These are phyloP conservation scores for Synergus gifuensis DNA, from an alignment of 2,888 invertebrate genomes.

Conservation along the genomic window DNA sequence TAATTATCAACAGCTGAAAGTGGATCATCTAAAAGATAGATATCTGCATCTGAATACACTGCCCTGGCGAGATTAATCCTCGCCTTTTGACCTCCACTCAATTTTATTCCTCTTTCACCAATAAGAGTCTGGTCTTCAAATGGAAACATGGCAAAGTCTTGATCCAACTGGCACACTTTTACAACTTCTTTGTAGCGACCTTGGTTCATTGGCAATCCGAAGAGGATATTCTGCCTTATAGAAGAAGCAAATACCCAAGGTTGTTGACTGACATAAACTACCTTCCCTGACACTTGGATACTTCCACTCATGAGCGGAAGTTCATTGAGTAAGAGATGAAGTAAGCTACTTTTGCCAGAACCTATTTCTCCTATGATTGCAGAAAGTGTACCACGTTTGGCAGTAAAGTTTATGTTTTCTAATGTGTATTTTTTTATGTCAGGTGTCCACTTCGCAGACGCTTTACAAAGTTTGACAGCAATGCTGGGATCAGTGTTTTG, in stretches of 20 bases:
- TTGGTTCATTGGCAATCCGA: slow-evolving; percentile 70
- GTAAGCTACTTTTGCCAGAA: slow-evolving; percentile 81
- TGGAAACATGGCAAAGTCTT: slow-evolving; percentile 86
- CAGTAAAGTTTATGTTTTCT: slow-evolving; percentile 83
- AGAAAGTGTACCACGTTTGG: slow-evolving; percentile 82
- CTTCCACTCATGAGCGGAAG: slow-evolving; percentile 83
- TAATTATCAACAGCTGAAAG: slow-evolving; percentile 86
- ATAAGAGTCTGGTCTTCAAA: slow-evolving; percentile 87
- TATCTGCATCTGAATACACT: slow-evolving; percentile 86
- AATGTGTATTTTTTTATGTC: slow-evolving; percentile 83
- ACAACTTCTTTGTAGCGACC: slow-evolving; percentile 79
- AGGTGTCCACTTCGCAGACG: slow-evolving; percentile 85
- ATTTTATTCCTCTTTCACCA: slow-evolving; percentile 88
- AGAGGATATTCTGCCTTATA: slow-evolving; percentile 81
- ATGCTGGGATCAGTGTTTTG: slow-evolving; percentile 67
- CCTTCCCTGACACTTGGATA: slow-evolving; percentile 81
- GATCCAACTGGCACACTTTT: slow-evolving; percentile 84
- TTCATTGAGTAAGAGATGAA: slow-evolving; percentile 82
- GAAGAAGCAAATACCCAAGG: slow-evolving; percentile 90
- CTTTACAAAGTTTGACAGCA: slow-evolving; percentile 79
- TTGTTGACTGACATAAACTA: slow-evolving; percentile 90
- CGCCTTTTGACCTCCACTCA: slow-evolving; percentile 92
- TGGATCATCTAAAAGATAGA: slow-evolving; percentile 89
- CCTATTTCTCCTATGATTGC: slow-evolving; percentile 85
- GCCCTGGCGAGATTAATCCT: slow-evolving; percentile 85